Evolutionary conservation across 2,888 invertebrate species (phyloP).

Genomic region (Sturmia bella): DNA sequence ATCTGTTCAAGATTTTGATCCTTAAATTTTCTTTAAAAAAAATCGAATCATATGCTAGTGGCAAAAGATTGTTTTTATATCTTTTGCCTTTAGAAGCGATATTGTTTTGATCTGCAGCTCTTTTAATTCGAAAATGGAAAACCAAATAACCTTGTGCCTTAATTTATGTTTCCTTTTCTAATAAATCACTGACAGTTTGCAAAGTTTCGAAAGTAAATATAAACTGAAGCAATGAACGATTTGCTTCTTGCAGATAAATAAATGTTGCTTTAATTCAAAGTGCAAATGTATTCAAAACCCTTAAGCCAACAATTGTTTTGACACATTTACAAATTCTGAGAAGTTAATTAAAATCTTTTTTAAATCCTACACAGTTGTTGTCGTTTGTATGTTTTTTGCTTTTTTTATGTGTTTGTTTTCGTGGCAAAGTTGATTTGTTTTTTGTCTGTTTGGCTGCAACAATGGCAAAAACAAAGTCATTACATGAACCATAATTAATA

Average conservation of each 20-base stretch:
- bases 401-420: neutral
- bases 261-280: neutral
- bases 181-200: neutral
- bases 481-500: conserved; percentile 78
- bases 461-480: conserved; percentile 63
- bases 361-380: conserved; percentile 59
- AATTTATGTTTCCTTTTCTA: too few relatives aligned
- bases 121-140: neutral
- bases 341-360: conserved; percentile 55
- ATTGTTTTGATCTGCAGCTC: too few relatives aligned
- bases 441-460: conserved; percentile 31
- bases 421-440: conserved; percentile 41
- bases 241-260: conserved; percentile 7
- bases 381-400: conserved; percentile 32
- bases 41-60: too few relatives aligned
- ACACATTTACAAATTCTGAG: conserved; percentile 56
- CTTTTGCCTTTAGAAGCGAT: too few relatives aligned
- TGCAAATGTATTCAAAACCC: conserved; percentile 24
- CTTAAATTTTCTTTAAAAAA: too few relatives aligned
- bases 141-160: too few relatives aligned
- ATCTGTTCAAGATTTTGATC: too few relatives aligned
- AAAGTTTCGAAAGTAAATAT: neutral
- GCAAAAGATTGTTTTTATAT: too few relatives aligned
- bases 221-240: conserved; percentile 2
- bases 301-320: conserved; percentile 33